Conservation (phyloP, 2,888 invertebrate genomes). For the Drosophila borealis region DNA sequence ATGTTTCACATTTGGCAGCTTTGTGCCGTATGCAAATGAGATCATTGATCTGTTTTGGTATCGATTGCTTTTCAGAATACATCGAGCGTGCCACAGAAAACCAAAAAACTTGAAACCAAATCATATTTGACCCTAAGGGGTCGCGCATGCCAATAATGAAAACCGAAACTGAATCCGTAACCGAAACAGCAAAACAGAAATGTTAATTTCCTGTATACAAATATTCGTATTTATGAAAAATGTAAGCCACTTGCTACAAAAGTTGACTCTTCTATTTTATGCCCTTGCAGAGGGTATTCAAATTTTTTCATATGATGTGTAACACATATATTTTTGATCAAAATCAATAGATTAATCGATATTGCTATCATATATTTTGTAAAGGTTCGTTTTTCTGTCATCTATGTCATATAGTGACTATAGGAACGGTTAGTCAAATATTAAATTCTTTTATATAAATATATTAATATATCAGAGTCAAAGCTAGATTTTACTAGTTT, state of each 20-base stretch:
- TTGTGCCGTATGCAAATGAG: constrained; percentile 77
- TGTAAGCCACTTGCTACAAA: constrained; percentile 38
- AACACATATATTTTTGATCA: background rate
- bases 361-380: too few relatives aligned
- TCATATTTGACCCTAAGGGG: constrained; percentile 80
- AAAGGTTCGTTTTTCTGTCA: too few relatives aligned
- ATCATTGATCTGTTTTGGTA: constrained; percentile 81
- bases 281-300: too few relatives aligned
- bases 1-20: constrained; percentile 78
- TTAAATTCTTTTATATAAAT: too few relatives aligned
- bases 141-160: constrained; percentile 69
- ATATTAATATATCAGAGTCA: too few relatives aligned
- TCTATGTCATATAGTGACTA: too few relatives aligned
- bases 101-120: constrained; percentile 64
- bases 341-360: background rate
- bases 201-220: constrained; percentile 62
- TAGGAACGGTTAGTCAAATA: too few relatives aligned
- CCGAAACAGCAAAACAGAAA: constrained; percentile 57
- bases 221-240: constrained; percentile 48
- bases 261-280: constrained; percentile 13
- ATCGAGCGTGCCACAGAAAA: constrained; percentile 52
- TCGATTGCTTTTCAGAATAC: constrained; percentile 75
- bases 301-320: background rate
- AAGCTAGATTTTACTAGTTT: too few relatives aligned
- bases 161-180: constrained; percentile 30